phyloP scores from a whole-genome alignment of 1,140 invertebrate species.

The Acromyrmex heyeri region DNA sequence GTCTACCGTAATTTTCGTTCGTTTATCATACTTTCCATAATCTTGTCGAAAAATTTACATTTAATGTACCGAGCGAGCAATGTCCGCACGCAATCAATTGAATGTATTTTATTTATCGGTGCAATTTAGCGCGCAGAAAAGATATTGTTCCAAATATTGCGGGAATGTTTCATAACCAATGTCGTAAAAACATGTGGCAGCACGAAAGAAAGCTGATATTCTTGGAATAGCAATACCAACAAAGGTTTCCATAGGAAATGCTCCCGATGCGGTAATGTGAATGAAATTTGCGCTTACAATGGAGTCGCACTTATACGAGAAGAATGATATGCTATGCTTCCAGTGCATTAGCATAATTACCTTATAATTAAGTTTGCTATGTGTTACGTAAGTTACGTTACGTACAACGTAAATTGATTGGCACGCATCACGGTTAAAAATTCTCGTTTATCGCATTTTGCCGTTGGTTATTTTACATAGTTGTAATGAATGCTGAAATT shows the following conservation, averaged over 20 bases:
- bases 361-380: constrained; percentile 26
- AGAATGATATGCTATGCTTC: constrained; percentile 31
- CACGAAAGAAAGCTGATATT: constrained; percentile 37
- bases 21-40: background rate
- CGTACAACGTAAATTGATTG: background rate
- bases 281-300: constrained; percentile 39
- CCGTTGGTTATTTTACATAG: background rate
- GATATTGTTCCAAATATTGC: background rate
- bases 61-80: background rate
- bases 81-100: constrained; percentile 4
- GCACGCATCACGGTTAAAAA: background rate
- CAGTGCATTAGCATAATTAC: constrained; percentile 40
- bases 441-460: background rate
- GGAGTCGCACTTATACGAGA: background rate
- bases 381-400: constrained; percentile 19
- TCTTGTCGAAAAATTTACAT: constrained; percentile 16
- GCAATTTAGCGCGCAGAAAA: constrained; percentile 16
- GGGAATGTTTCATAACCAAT: constrained; percentile 17
- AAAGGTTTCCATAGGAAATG: constrained; percentile 12
- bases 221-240: background rate
- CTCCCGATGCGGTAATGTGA: constrained; percentile 34
- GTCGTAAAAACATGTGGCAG: background rate
- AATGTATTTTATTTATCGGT: constrained; percentile 19
- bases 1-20: background rate
- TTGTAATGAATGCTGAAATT: background rate